Evolutionary conservation across 2,888 invertebrate species (phyloP).

Genomic region (Zaprionus lineosus): DNA sequence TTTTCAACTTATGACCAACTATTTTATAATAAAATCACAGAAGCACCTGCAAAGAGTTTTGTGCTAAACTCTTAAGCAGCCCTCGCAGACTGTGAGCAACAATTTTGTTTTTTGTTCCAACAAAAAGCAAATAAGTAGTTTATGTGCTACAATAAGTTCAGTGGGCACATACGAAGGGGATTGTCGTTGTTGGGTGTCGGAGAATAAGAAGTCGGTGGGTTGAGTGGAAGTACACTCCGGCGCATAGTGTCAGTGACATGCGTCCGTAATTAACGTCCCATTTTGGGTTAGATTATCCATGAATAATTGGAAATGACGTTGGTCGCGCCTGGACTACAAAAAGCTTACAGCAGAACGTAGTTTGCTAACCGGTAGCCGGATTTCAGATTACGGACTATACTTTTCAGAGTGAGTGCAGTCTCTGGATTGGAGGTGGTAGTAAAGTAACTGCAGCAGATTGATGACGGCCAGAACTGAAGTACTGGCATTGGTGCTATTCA

Average conservation of each 20-base stretch:
- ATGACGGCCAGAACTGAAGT: slow-evolving; percentile 52
- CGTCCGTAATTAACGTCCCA: slow-evolving; percentile 82
- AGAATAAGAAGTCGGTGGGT: no score
- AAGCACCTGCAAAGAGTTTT: no score
- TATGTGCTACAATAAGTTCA: slow-evolving; percentile 41
- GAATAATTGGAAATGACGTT: slow-evolving; percentile 79
- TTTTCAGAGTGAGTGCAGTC: slow-evolving; percentile 1
- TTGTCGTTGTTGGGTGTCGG: background rate
- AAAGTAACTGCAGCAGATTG: slow-evolving; percentile 65
- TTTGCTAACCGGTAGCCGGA: slow-evolving; percentile 4
- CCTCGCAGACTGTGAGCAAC: slow-evolving; percentile 6
- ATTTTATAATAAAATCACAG: no score
- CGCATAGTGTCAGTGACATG: slow-evolving; percentile 64
- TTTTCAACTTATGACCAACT: no score
- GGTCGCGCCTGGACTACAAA: slow-evolving; percentile 32
- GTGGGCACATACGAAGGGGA: slow-evolving; percentile 1
- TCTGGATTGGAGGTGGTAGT: background rate
- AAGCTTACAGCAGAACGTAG: slow-evolving; percentile 17
- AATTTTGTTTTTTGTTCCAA: slow-evolving; percentile 18
- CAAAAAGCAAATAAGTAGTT: slow-evolving; percentile 41
- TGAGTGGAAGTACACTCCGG: background rate
- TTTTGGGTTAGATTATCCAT: slow-evolving; percentile 83
- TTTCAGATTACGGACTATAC: background rate
- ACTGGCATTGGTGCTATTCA: slow-evolving; percentile 11
- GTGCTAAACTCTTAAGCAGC: no score